Evolutionary conservation across 2,888 invertebrate genomes (phyloP), one percentile per base, ranked within the genome.

Genomic region (Chironomus tentans): DNA sequence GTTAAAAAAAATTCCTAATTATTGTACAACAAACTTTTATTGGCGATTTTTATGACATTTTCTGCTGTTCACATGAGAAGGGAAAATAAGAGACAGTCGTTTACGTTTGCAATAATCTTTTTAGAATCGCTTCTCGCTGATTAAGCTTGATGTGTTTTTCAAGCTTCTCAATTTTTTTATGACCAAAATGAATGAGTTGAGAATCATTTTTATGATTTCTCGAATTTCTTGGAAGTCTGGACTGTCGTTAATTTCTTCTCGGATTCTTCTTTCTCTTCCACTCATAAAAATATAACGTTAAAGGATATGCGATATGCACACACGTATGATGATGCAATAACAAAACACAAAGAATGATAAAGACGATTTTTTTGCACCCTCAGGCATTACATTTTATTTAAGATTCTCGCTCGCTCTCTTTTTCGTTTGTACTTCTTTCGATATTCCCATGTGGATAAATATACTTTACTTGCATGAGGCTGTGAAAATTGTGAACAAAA

Each of bases 91-190:
- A 38, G 46, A 61, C 15, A 38, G 70, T 7, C 65, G 4, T 24
- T 13, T n/a, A 15, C 56, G 18, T 15, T 24, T 65, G 22, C 12
- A 65, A 65, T 65, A 65, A 65, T 65, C 65, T 65, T 38, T 68
- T 68, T 68, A 38, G 46, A 38, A 68, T 68, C 46, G 28, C 68
- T 68, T 46, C 46, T 46, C 68, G 68, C 68, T 73, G 73, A 73
- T 73, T 73, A 73, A 15, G 15, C 15, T 73, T 73, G 73, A 73
- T 73, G 73, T 71, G 71, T 56, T 47, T 71, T 71, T 22, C 18
- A 71, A 13, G 22, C 50, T 70, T 47, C 48, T 70, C 38, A 46
- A 62, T 73, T 21, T 28, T 73, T 65, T 62, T 73, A 62, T 46
- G 73, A 73, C 13, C 21, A 10, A 12, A 21, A 50, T 13, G 22